phyloP scores from a whole-genome alignment of 37 sponge, comb jelly and placozoan species.

The Theonella swinhoei region DNA sequence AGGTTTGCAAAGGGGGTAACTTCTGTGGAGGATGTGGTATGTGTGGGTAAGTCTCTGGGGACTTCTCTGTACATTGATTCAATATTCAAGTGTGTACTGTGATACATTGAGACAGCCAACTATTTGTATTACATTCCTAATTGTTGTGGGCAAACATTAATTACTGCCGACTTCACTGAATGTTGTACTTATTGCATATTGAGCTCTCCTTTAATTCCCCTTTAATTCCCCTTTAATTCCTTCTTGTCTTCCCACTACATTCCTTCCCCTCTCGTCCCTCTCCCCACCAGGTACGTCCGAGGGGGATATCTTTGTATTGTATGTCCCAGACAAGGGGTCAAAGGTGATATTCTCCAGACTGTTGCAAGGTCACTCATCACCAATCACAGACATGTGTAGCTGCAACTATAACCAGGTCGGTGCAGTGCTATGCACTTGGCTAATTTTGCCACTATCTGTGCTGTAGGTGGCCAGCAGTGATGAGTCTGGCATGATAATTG shows the following conservation, averaged over 20 bases:
- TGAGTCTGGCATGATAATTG: slow-evolving; percentile 64
- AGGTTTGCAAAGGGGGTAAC: slow-evolving; percentile 50
- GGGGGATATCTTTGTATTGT: slow-evolving; percentile 46
- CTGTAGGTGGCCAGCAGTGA: slow-evolving; percentile 57
- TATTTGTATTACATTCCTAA: not conserved
- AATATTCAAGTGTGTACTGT: not conserved
- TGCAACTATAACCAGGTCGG: not conserved
- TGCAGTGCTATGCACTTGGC: too few relatives aligned
- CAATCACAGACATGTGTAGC: slow-evolving; percentile 19
- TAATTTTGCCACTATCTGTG: not conserved
- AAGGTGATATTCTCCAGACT: slow-evolving; percentile 29
- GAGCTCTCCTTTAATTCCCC: too few relatives aligned
- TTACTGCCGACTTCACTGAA: too few relatives aligned
- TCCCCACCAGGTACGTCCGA: slow-evolving; percentile 61
- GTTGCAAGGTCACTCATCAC: slow-evolving; percentile 22
- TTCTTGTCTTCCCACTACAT: not conserved
- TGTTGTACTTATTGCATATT: too few relatives aligned
- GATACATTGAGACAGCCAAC: too few relatives aligned
- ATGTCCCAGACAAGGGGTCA: slow-evolving; percentile 3
- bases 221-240: too few relatives aligned
- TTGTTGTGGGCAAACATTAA: too few relatives aligned
- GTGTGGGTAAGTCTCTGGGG: slow-evolving; percentile 43
- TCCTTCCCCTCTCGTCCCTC: not conserved
- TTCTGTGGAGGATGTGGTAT: slow-evolving; percentile 23
- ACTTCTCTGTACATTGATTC: too few relatives aligned